Conservation (phyloP, 1,140 invertebrate genomes). For the Tenebrio molitor region DNA sequence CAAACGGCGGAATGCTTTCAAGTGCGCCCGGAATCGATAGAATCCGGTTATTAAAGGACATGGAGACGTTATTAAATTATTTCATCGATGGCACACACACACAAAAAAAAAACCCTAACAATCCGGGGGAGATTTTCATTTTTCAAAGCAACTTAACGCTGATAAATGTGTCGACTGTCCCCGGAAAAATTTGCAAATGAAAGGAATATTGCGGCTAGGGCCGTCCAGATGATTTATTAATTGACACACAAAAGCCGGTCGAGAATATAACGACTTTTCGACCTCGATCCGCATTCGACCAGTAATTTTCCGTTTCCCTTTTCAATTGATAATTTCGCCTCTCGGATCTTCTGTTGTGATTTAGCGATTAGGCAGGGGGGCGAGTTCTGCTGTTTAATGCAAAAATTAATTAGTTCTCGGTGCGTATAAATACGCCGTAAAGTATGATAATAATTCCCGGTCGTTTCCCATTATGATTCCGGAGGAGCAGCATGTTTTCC, state of each 20-base stretch:
- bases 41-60: too few species aligned
- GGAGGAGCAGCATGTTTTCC: slow-evolving; percentile 13
- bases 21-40: slow-evolving; percentile 4
- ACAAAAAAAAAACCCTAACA: background rate
- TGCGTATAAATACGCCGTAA: slow-evolving; percentile 28
- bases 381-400: background rate
- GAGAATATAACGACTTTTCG: slow-evolving; percentile 16
- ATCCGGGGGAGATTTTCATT: background rate
- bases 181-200: slow-evolving; percentile 31
- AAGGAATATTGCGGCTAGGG: slow-evolving; percentile 23
- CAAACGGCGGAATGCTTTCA: slow-evolving; percentile 1
- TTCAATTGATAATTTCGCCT: slow-evolving; percentile 8
- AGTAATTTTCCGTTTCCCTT: slow-evolving; percentile 12
- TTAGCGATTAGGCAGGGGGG: slow-evolving; percentile 3
- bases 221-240: slow-evolving; percentile 30
- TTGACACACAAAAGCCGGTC: slow-evolving; percentile 31
- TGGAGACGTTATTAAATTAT: background rate
- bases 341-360: background rate
- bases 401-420: slow-evolving; percentile 18
- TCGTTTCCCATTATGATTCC: slow-evolving; percentile 15
- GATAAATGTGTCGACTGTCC: slow-evolving; percentile 21
- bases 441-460: slow-evolving; percentile 14
- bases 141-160: slow-evolving; percentile 34
- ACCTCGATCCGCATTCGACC: background rate
- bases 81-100: background rate